These are phyloP conservation scores for Dermochelys coriacea DNA, from an alignment of 2,797 vertebrate species.

Conservation along the genomic window DNA sequence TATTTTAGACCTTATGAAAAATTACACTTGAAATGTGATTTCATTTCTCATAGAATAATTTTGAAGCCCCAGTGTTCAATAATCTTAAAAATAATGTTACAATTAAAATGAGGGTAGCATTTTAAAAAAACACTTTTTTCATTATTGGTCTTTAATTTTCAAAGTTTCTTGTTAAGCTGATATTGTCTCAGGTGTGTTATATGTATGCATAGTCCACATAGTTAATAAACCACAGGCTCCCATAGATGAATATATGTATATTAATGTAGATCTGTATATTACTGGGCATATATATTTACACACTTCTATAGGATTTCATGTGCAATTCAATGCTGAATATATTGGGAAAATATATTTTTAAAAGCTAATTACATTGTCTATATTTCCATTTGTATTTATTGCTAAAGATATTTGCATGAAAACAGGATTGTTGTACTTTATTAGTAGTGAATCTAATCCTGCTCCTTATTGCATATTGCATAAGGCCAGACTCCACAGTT, in stretches of 20 bases:
- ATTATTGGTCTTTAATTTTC: neutral
- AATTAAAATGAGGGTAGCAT: neutral
- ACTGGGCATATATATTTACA: neutral
- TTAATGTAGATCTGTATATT: conserved; percentile 50
- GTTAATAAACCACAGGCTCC: conserved; percentile 20
- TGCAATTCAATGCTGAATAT: conserved; percentile 22
- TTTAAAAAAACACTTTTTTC: neutral
- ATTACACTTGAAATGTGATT: neutral
- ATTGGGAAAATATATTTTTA: neutral
- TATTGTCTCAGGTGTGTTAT: neutral
- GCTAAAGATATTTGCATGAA: neutral
- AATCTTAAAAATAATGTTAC: neutral
- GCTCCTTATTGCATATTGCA: neutral
- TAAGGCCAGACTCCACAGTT: neutral
- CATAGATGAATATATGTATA: conserved; percentile 30
- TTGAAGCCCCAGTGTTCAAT: neutral
- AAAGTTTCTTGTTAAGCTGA: neutral
- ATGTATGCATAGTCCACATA: conserved; percentile 33
- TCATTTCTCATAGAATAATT: neutral
- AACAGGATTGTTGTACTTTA: neutral
- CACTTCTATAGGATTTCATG: conserved; percentile 11
- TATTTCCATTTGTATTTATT: neutral
- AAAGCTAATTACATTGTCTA: neutral
- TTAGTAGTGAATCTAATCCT: neutral
- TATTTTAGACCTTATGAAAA: neutral